Conservation (phyloP, 2,888 invertebrate genomes). For the Ethmia dodecea region DNA sequence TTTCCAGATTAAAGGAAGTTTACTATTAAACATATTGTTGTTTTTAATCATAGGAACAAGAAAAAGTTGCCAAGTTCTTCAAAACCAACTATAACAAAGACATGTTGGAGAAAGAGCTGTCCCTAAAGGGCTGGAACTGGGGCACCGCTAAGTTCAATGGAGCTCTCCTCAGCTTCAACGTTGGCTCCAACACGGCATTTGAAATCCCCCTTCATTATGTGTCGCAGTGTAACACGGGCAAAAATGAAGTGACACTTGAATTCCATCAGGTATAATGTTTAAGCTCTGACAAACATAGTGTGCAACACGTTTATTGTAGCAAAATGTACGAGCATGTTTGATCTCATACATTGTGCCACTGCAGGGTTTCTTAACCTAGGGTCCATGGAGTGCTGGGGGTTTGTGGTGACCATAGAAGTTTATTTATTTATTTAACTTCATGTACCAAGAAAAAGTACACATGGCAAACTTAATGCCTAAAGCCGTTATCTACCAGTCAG, state of each 20-base stretch:
- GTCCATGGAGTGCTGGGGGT: too few relatives aligned
- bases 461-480: too few relatives aligned
- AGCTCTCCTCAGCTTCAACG: conserved; percentile 89
- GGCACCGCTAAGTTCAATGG: conserved; percentile 96
- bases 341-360: too few relatives aligned
- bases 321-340: too few relatives aligned
- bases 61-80: conserved; percentile 94
- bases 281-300: too few relatives aligned
- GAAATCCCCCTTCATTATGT: conserved; percentile 98
- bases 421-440: too few relatives aligned
- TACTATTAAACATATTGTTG: not conserved
- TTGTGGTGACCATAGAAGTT: too few relatives aligned
- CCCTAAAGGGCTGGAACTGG: conserved; percentile 99
- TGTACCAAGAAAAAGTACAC: too few relatives aligned
- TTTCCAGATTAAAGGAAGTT: too few relatives aligned
- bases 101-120: conserved; percentile 93
- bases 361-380: too few relatives aligned
- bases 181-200: conserved; percentile 90
- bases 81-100: conserved; percentile 88
- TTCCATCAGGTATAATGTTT: conserved; percentile 96
- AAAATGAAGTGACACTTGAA: conserved; percentile 98
- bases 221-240: conserved; percentile 96
- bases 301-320: too few relatives aligned
- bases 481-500: too few relatives aligned
- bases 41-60: conserved; percentile 85